Conservation (phyloP, 1,140 invertebrate genomes). For the Drosophila prosaltans region DNA sequence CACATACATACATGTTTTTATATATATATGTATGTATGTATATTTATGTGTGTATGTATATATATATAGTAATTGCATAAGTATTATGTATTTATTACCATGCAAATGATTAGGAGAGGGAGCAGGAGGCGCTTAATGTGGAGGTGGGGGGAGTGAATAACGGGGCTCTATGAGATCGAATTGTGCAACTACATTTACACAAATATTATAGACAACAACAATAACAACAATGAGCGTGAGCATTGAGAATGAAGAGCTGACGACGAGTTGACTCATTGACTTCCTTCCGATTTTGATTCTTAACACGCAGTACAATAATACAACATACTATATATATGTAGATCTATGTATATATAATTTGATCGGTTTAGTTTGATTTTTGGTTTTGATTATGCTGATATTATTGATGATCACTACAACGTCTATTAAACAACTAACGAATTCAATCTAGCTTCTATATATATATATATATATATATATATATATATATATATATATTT, state of each 20-base stretch:
- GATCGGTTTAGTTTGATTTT: constrained; percentile 21
- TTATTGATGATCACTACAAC: constrained; percentile 68
- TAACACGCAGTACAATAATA: constrained; percentile 35
- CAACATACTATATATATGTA: background rate
- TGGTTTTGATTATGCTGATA: constrained; percentile 68
- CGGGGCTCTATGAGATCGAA: constrained; percentile 58
- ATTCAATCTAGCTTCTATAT: constrained; percentile 64
- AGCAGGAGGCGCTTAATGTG: constrained; percentile 51
- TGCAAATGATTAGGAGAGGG: constrained; percentile 47
- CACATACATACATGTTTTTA: background rate
- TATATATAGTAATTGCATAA: constrained; percentile 23
- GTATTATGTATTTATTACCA: constrained; percentile 51
- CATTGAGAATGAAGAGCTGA: constrained; percentile 46
- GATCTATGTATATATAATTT: constrained; percentile 2
- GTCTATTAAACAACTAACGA: constrained; percentile 79
- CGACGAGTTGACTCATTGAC: background rate
- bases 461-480: constrained; percentile 23
- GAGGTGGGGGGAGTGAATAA: background rate
- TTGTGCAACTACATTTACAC: constrained; percentile 52
- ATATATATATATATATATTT: constrained; percentile 22
- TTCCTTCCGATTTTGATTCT: constrained; percentile 33
- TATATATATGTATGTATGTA: background rate
- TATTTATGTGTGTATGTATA: background rate
- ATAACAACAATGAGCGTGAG: constrained; percentile 62
- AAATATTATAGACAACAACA: constrained; percentile 51